These are phyloP conservation scores for Sipha flava DNA, from an alignment of 1,140 invertebrate genomes.

Conservation along the genomic window DNA sequence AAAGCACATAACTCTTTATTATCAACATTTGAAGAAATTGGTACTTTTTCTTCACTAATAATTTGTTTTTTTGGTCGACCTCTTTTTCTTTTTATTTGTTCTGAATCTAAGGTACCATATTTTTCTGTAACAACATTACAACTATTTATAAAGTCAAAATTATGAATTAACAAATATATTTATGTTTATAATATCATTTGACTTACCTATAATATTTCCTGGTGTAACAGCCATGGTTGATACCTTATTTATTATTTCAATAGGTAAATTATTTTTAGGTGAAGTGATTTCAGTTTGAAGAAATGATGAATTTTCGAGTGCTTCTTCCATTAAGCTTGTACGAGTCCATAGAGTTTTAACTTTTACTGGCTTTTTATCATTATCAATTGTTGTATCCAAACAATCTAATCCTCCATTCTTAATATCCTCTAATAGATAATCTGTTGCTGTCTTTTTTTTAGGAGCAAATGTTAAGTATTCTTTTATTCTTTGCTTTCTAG, in stretches of 20 bases:
- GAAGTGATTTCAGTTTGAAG: neutral
- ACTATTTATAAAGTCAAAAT: neutral
- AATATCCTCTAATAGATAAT: neutral
- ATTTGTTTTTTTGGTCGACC: neutral
- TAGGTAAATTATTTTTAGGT: neutral
- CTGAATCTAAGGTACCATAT: neutral
- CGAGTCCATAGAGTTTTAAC: constrained; percentile 77
- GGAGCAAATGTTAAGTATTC: neutral
- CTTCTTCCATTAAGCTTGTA: constrained; percentile 73
- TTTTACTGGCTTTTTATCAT: constrained; percentile 59
- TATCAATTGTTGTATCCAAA: neutral
- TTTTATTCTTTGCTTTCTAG: neutral
- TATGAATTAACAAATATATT: too few relatives aligned
- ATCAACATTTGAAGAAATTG: neutral
- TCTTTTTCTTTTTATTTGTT: neutral
- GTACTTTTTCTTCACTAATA: neutral
- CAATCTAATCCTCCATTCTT: neutral
- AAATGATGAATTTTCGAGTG: constrained; percentile 34
- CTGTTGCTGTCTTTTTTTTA: neutral
- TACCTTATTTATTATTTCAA: neutral
- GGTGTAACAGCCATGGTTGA: neutral
- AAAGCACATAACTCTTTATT: neutral
- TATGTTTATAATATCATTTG: too few relatives aligned
- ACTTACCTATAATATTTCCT: neutral
- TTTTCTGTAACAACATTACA: neutral